Conservation (phyloP, 2,888 invertebrate genomes). For the Chirona hameri region DNA sequence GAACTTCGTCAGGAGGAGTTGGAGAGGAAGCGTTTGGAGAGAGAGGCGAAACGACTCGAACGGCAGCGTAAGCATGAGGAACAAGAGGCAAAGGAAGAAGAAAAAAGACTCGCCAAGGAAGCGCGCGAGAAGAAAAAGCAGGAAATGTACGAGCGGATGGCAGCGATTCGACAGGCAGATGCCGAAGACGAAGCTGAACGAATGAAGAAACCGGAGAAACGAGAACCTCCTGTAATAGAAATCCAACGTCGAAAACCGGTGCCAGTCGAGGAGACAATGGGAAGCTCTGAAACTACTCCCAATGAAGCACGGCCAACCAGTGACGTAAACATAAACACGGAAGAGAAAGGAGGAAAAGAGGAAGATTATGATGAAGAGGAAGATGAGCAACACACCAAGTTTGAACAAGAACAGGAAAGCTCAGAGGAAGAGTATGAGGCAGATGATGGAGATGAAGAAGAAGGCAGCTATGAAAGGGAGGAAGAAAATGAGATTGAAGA, state of each 20-base stretch:
- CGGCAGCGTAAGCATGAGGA: neutral
- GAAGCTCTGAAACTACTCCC: neutral
- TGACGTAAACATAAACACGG: neutral
- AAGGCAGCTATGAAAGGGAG: conserved; percentile 26
- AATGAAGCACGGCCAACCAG: neutral
- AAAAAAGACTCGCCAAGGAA: conserved; percentile 52
- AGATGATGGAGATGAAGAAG: neutral
- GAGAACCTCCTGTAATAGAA: conserved; percentile 24
- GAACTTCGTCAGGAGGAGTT: neutral
- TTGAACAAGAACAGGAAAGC: neutral
- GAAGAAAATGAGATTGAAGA: conserved; percentile 34
- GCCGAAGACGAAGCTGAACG: conserved; percentile 26
- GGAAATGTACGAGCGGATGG: neutral
- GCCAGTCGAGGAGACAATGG: neutral
- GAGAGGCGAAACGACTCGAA: conserved; percentile 56
- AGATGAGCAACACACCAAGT: neutral
- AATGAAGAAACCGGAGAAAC: neutral
- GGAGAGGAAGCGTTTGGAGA: neutral
- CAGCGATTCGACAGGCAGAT: conserved; percentile 11
- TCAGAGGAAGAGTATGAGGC: neutral
- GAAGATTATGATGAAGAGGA: neutral
- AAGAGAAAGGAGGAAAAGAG: neutral
- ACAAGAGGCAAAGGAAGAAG: neutral
- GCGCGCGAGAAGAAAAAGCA: conserved; percentile 24
- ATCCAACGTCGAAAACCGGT: neutral